These are phyloP conservation scores for Apodemia hepburni DNA, from an alignment of 2,888 invertebrate genomes.

Conservation along the genomic window DNA sequence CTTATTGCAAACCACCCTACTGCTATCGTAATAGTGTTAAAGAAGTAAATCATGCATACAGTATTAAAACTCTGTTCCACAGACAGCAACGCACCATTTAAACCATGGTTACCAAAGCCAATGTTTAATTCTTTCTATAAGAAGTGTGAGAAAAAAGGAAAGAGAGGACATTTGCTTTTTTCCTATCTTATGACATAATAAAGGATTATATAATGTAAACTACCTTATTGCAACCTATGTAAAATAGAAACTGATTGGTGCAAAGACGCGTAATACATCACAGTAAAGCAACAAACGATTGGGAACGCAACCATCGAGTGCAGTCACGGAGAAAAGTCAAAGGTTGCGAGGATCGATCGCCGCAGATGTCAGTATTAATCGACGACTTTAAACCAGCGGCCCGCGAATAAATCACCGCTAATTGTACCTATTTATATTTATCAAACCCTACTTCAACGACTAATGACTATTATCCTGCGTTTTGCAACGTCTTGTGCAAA, in stretches of 20 bases:
- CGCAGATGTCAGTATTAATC: conserved; percentile 73
- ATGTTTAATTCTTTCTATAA: too few species aligned
- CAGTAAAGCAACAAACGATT: conserved; percentile 26
- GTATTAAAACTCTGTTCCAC: too few species aligned
- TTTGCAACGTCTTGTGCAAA: conserved; percentile 15
- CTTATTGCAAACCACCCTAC: background rate
- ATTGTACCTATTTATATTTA: conserved; percentile 73
- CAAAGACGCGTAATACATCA: conserved; percentile 25
- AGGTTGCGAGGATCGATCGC: conserved; percentile 69
- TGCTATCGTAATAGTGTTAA: too few species aligned
- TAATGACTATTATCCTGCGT: conserved; percentile 44
- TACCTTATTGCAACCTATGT: background rate
- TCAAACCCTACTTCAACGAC: conserved; percentile 46
- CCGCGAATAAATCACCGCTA: conserved; percentile 66
- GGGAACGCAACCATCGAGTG: conserved; percentile 43
- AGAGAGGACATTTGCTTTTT: too few species aligned
- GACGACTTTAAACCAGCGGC: conserved; percentile 64
- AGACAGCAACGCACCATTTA: too few species aligned
- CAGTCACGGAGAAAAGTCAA: conserved; percentile 67
- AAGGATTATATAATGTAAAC: background rate
- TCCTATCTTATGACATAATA: too few species aligned
- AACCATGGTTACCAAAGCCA: too few species aligned
- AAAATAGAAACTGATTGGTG: background rate
- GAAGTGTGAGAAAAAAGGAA: too few species aligned
- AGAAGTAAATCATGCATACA: too few species aligned